A percentile compares a stretch with the other conserved stretches of the same genome.
Evolutionary conservation across 1,140 invertebrate species (phyloP).

Genomic region (Cherax quadricarinatus): DNA sequence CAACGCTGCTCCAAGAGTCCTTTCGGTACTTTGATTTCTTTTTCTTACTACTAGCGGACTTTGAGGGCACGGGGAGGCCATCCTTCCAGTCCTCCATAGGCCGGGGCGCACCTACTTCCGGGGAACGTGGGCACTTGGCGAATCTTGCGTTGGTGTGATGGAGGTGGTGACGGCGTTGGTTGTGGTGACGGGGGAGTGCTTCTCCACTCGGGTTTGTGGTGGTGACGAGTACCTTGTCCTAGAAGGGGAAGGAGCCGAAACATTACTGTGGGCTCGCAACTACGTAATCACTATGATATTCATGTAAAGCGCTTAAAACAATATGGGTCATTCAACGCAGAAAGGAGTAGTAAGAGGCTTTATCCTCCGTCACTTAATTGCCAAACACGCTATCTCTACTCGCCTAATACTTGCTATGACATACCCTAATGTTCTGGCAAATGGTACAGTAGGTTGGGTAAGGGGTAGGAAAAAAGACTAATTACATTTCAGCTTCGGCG

Average conservation of each 20-base stretch:
- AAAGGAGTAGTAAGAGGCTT: no score
- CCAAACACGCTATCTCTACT: no score
- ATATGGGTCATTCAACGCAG: no score
- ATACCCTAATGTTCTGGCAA: no score
- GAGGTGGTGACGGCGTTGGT: neutral
- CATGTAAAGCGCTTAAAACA: no score
- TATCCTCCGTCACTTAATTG: no score
- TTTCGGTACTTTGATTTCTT: neutral
- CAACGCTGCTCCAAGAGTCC: neutral
- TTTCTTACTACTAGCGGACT: neutral
- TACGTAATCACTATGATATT: no score
- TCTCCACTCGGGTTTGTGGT: neutral
- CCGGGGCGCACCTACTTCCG: neutral
- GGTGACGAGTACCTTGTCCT: neutral
- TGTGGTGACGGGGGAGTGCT: neutral
- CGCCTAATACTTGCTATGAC: no score
- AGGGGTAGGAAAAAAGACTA: no score
- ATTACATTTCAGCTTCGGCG: no score
- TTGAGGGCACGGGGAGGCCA: neutral
- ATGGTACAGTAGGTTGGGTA: no score
- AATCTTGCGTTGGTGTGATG: neutral
- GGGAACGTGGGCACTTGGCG: neutral
- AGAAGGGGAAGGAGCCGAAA: neutral
- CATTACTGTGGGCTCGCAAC: neutral
- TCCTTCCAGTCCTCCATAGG: slow-evolving; percentile 10